These are phyloP conservation scores for Eulemur macaco DNA, from an alignment of 2,113 vertebrate species.

Conservation along the genomic window DNA sequence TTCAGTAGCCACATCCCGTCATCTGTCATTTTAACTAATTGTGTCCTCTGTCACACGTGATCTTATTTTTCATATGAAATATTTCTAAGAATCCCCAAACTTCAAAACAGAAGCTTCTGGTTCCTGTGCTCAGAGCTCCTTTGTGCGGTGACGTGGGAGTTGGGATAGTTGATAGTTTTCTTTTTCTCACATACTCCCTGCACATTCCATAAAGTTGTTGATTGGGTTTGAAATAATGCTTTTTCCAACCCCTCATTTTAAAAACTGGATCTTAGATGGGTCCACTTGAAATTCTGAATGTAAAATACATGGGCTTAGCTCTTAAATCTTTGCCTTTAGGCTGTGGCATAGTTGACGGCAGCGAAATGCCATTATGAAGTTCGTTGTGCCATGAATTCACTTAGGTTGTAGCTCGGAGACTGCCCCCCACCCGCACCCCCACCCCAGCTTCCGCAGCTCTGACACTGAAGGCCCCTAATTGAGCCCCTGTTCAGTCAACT, in stretches of 20 bases:
- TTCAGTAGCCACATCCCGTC: neutral
- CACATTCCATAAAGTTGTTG: neutral
- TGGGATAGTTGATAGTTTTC: rapidly evolving
- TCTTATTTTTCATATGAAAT: neutral
- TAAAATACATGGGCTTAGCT: neutral
- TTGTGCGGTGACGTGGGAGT: neutral
- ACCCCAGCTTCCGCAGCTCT: neutral
- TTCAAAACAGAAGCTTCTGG: neutral
- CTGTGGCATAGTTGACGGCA: neutral
- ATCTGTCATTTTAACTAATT: neutral
- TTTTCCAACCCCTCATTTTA: neutral
- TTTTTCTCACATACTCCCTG: neutral
- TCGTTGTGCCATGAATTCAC: neutral
- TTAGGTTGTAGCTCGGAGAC: neutral
- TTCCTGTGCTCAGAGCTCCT: neutral
- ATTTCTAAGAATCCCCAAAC: neutral
- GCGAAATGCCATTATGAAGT: neutral
- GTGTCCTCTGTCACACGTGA: neutral
- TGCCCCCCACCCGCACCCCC: too few species aligned
- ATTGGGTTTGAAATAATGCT: neutral
- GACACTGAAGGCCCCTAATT: neutral
- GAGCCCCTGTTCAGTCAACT: neutral
- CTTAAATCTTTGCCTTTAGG: neutral
- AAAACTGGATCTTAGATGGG: neutral
- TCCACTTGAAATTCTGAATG: neutral